phyloP scores from a whole-genome alignment of 2,113 vertebrate genomes.

The Phoxinus phoxinus region DNA sequence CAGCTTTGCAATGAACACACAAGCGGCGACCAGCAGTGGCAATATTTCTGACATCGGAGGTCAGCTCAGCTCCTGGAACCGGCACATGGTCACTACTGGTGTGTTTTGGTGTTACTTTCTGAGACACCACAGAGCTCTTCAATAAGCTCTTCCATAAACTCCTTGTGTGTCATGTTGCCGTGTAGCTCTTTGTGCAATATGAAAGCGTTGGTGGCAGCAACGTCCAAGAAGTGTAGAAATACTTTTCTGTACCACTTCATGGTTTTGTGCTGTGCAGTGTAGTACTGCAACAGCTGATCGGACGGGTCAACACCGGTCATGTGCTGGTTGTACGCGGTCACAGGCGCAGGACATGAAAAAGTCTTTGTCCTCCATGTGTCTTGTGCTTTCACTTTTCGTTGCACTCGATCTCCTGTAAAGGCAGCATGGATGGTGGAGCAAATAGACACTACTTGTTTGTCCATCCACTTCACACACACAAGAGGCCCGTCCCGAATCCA shows the following conservation, averaged over 20 bases:
- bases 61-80: background rate
- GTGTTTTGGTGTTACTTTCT: background rate
- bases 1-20: background rate
- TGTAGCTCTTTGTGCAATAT: conserved; percentile 31
- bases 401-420: too few relatives aligned
- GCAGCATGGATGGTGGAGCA: too few relatives aligned
- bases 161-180: conserved; percentile 1
- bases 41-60: background rate
- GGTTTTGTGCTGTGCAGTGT: conserved; percentile 20
- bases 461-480: conserved; percentile 60
- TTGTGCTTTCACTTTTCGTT: too few relatives aligned
- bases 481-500: conserved; percentile 53
- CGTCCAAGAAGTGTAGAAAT: conserved; percentile 53
- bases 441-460: too few relatives aligned
- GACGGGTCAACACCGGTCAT: conserved; percentile 41
- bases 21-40: background rate
- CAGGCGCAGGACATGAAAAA: conserved; percentile 30
- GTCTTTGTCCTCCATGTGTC: background rate
- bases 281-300: conserved; percentile 46
- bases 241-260: conserved; percentile 46
- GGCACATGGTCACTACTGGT: conserved; percentile 3
- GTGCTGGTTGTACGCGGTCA: conserved; percentile 37
- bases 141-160: conserved; percentile 36
- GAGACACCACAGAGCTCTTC: conserved; percentile 16
- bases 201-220: conserved; percentile 39